These are phyloP conservation scores for Oligia latruncula DNA, from an alignment of 2,888 invertebrate species.

Conservation along the genomic window DNA sequence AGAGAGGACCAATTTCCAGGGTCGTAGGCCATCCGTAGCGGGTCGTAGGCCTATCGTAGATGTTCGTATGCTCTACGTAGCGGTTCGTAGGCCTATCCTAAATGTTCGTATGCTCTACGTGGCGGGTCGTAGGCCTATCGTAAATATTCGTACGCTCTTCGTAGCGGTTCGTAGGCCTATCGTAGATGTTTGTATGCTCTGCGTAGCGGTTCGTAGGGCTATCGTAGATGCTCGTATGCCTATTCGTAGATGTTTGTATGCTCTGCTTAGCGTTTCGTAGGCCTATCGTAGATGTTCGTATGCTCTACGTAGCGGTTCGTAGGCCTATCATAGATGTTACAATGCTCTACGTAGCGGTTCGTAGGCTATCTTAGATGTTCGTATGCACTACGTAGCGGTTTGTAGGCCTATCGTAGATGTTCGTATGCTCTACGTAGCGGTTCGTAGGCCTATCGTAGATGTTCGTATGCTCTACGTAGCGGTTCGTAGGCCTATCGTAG, in stretches of 20 bases:
- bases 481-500: neutral
- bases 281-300: constrained; percentile 10
- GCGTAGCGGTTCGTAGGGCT: neutral
- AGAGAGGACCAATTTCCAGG: neutral
- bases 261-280: neutral
- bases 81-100: constrained; percentile 4
- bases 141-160: neutral
- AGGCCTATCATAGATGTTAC: neutral
- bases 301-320: constrained; percentile 6
- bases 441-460: constrained; percentile 15
- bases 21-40: constrained; percentile 7
- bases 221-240: constrained; percentile 10
- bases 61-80: neutral
- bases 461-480: neutral
- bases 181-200: neutral
- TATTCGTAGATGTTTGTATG: neutral
- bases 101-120: neutral
- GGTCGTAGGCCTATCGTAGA: constrained; percentile 19
- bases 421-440: neutral
- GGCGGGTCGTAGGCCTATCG: constrained; percentile 7
- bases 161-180: constrained; percentile 4
- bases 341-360: neutral
- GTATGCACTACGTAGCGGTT: neutral
- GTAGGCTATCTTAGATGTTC: constrained; percentile 17
- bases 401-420: constrained; percentile 5